These are phyloP conservation scores for Brachionus plicatilis DNA, from an alignment of 1,140 invertebrate species.

Conservation along the genomic window DNA sequence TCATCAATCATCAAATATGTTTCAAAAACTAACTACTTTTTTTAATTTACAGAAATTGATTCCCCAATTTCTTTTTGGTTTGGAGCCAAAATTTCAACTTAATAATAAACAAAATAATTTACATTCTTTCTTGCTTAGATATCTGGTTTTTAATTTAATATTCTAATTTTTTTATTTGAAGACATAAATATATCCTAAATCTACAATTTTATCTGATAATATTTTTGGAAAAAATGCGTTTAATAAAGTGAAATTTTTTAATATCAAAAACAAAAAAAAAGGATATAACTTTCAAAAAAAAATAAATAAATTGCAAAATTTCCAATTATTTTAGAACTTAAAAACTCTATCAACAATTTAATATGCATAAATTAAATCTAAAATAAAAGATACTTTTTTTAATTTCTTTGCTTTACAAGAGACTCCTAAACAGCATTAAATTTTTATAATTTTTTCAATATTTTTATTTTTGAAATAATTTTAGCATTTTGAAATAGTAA, in stretches of 20 bases:
- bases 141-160: neutral
- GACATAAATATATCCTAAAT: neutral
- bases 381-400: neutral
- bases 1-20: neutral
- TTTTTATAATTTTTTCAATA: too few species aligned
- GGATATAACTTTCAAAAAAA: neutral
- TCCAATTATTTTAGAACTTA: neutral
- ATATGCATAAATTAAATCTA: neutral
- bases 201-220: neutral
- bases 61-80: neutral
- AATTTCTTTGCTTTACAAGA: neutral
- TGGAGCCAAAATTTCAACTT: neutral
- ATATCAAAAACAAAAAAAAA: neutral
- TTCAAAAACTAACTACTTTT: neutral
- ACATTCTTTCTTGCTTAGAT: neutral
- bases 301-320: neutral
- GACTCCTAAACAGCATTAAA: too few species aligned
- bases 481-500: too few species aligned
- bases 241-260: neutral
- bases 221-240: too few species aligned
- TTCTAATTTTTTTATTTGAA: neutral
- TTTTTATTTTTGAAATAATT: too few species aligned
- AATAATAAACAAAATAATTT: neutral
- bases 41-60: neutral
- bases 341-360: neutral